Base-by-base conservation (phyloP, 2,797 vertebrate genomes). In the Sciurus carolinensis region DNA sequence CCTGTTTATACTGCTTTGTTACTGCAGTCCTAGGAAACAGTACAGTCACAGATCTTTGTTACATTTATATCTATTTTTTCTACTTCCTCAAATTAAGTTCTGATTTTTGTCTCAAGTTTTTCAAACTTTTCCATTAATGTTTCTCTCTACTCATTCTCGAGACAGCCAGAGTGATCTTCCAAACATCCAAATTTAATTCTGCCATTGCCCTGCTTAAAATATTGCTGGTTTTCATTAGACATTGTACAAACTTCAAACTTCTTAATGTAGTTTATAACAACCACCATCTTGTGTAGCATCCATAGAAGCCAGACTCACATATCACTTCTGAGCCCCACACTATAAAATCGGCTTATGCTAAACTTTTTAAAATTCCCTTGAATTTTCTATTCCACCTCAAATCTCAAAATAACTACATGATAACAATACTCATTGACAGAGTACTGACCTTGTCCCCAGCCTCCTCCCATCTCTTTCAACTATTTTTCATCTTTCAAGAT, bases 261-360 rank as follows among this genome's bases (percentile, higher is more conserved):
- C 54, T 72, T 39, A 14, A 33, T 33, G 30, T 8, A 8, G 13
- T 44, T 64, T 24, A 26, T 33, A 57, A 28, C 15, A 28, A 5
- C 71, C 14, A 13, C 20, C 30, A 28, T 36, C 17, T 39, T 42
- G 12, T 39, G 1, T 7, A 50, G 17, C 54, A 12, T 64, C n/a
- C 5, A 0, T 44, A 28, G 5, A 28, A 30, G 3, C 12, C 3
- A n/a, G 4, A 30, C 0, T 84, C 44, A 30, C 0, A 0, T 6
- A 17, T 39, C 22, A 47, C 20, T 2, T 64, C 64, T 14, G 17
- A 13, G 10, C 2, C n/a, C 20, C 1, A 3, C 0, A 0, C 57
- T 72, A 72, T 30, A 72, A 80, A 71, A 15, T 2, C 22, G 22
- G 5, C 24, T 13, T 42, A 39, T 24, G 5, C 18, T 36, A 69